phyloP scores from a whole-genome alignment of 2,797 vertebrate species.

The Eidolon dupreanum region DNA sequence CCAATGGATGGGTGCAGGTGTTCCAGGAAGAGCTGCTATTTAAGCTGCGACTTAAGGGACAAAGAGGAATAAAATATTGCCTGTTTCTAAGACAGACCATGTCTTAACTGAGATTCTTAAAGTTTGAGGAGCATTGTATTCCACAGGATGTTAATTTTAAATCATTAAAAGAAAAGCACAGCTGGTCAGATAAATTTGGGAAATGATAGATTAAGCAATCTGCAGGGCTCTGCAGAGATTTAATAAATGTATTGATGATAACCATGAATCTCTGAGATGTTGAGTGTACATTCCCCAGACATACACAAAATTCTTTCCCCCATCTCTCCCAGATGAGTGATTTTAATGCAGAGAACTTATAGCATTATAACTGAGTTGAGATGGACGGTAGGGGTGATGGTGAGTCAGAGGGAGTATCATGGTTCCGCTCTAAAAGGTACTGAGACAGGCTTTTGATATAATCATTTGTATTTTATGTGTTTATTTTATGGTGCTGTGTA shows the following conservation, averaged over 20 bases:
- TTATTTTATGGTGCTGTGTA: neutral
- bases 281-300: neutral
- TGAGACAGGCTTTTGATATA: neutral
- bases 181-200: neutral
- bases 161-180: neutral
- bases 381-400: accelerated
- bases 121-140: neutral
- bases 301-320: neutral
- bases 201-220: neutral
- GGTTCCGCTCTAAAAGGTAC: neutral
- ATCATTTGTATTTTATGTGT: neutral
- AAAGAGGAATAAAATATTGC: neutral
- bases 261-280: neutral
- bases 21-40: neutral
- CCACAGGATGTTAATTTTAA: neutral
- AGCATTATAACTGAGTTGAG: neutral
- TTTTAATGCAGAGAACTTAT: neutral
- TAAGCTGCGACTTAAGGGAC: neutral
- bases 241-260: neutral
- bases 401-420: neutral
- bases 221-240: neutral
- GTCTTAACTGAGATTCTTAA: neutral
- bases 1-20: neutral
- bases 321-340: neutral
- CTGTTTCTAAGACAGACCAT: neutral